These are phyloP conservation scores for Lutraria lutraria DNA, from an alignment of 2,888 invertebrate genomes.

Conservation along the genomic window DNA sequence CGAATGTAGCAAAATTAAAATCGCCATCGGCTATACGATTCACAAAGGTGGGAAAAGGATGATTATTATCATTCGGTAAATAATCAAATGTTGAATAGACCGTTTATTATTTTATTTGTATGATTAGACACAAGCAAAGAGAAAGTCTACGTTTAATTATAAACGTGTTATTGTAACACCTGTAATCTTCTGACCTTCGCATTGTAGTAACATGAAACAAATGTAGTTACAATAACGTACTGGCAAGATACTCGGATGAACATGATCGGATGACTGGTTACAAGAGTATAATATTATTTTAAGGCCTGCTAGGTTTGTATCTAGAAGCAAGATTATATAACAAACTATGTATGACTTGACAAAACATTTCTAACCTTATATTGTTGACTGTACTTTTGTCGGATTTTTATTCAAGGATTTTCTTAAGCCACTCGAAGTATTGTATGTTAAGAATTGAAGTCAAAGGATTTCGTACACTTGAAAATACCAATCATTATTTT, in stretches of 20 bases:
- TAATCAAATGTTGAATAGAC: slow-evolving; percentile 33
- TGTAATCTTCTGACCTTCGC: not conserved
- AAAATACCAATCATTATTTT: too few relatives aligned
- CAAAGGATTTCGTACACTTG: too few relatives aligned
- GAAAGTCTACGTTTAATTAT: not conserved
- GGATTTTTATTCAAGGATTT: too few relatives aligned
- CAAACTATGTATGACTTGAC: not conserved
- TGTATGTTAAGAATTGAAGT: too few relatives aligned
- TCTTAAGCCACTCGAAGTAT: too few relatives aligned
- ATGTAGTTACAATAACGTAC: not conserved
- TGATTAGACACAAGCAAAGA: not conserved
- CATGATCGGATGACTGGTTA: not conserved
- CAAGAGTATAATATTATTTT: not conserved
- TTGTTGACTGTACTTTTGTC: not conserved
- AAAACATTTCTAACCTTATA: not conserved
- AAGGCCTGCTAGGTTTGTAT: not conserved
- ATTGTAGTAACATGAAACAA: not conserved
- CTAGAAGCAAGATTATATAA: slow-evolving; percentile 1
- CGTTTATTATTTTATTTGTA: slow-evolving; percentile 43
- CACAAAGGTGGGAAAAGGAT: slow-evolving; percentile 47
- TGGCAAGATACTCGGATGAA: not conserved
- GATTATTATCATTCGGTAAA: slow-evolving; percentile 25
- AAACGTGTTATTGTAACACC: not conserved
- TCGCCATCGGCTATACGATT: not conserved
- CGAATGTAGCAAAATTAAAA: not conserved